A percentile compares a stretch with the other conserved stretches of the same genome.
These are phyloP conservation scores for Amiota minor DNA, from an alignment of 2,888 invertebrate species.

Conservation along the genomic window DNA sequence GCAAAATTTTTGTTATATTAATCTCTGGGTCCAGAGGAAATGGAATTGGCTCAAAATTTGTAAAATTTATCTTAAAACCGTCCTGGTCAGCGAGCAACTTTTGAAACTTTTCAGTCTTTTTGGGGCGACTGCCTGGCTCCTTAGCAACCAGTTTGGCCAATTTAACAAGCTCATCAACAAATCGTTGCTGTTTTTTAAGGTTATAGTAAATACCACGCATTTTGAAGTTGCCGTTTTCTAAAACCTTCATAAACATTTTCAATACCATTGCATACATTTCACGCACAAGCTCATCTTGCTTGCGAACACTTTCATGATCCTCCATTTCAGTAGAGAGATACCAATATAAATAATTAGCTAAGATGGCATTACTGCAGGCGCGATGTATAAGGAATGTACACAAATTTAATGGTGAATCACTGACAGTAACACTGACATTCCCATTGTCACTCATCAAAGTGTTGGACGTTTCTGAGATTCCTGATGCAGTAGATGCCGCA, in stretches of 20 bases:
- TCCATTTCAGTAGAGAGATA: slow-evolving; percentile 95
- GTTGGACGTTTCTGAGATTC: slow-evolving; percentile 75
- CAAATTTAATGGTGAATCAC: slow-evolving; percentile 78
- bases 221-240: slow-evolving; percentile 80
- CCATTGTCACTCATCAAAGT: slow-evolving; percentile 74
- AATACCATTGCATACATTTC: slow-evolving; percentile 93
- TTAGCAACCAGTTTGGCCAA: slow-evolving; percentile 90
- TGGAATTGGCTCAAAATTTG: slow-evolving; percentile 92
- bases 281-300: slow-evolving; percentile 82
- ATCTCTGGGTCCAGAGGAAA: slow-evolving; percentile 96
- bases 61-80: slow-evolving; percentile 88
- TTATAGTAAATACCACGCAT: slow-evolving; percentile 84
- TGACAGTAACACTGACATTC: slow-evolving; percentile 44
- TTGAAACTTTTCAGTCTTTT: slow-evolving; percentile 92
- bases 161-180: slow-evolving; percentile 91
- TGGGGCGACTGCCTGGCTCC: slow-evolving; percentile 92
- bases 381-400: slow-evolving; percentile 92
- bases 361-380: slow-evolving; percentile 88
- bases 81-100: slow-evolving; percentile 87
- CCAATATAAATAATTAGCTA: slow-evolving; percentile 99
- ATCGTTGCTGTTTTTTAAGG: slow-evolving; percentile 88
- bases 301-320: slow-evolving; percentile 82
- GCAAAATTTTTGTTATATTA: slow-evolving; percentile 88
- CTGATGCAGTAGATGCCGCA: slow-evolving; percentile 55
- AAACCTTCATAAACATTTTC: slow-evolving; percentile 85